These are phyloP conservation scores for Platysternon megacephalum DNA, from an alignment of 2,113 vertebrate genomes.

Conservation along the genomic window DNA sequence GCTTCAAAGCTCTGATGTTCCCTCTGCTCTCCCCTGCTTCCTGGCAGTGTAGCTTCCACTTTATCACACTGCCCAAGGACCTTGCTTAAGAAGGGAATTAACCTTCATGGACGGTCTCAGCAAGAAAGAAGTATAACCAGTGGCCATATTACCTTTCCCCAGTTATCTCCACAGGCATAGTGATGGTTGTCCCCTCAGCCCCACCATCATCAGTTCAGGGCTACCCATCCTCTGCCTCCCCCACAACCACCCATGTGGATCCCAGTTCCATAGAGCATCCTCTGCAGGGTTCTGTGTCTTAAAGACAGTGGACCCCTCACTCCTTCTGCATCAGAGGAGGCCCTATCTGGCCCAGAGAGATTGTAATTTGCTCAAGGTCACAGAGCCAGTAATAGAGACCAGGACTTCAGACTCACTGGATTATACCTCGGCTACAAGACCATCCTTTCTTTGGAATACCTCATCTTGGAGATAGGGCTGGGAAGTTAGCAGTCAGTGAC, in stretches of 20 bases:
- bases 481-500: rapidly evolving
- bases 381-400: neutral
- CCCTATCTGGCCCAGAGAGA: neutral
- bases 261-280: neutral
- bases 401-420: neutral
- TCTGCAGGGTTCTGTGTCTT: neutral
- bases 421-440: neutral
- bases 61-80: neutral
- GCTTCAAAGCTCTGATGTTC: constrained; percentile 53
- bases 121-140: constrained; percentile 10
- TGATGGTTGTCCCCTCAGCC: neutral
- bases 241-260: neutral
- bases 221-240: neutral
- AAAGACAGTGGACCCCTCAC: neutral
- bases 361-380: neutral
- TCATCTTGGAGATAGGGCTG: neutral
- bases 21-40: constrained; percentile 35
- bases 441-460: neutral
- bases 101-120: neutral
- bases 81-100: constrained; percentile 33
- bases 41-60: constrained; percentile 40
- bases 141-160: neutral
- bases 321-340: rapidly evolving
- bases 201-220: neutral
- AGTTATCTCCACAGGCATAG: neutral